Conservation (phyloP, 1,140 invertebrate genomes). For the Polypedilum vanderplanki region DNA sequence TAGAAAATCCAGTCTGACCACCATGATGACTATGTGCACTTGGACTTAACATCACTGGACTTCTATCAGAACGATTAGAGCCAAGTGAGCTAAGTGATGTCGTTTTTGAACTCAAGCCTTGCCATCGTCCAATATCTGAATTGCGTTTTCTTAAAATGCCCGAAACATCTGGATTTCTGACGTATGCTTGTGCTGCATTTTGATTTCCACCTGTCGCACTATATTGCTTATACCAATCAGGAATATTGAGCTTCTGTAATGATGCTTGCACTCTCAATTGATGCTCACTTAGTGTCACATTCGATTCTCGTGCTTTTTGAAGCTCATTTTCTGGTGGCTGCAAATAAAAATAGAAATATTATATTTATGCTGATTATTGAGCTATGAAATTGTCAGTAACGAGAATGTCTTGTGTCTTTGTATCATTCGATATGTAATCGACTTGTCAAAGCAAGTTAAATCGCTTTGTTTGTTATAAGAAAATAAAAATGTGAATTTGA, state of each 20-base stretch:
- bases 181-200: conserved; percentile 40
- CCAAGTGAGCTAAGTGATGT: conserved; percentile 65
- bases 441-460: too few species aligned
- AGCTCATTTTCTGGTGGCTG: conserved; percentile 90
- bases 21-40: conserved; percentile 44
- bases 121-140: conserved; percentile 63
- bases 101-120: conserved; percentile 67
- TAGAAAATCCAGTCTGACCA: conserved; percentile 35
- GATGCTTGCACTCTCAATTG: conserved; percentile 87
- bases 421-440: too few species aligned
- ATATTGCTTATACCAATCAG: conserved; percentile 67
- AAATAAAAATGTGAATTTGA: too few species aligned
- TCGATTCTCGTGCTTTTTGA: conserved; percentile 57
- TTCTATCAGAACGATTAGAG: conserved; percentile 42
- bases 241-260: conserved; percentile 84
- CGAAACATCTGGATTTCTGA: conserved; percentile 36
- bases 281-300: conserved; percentile 74
- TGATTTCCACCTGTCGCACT: conserved; percentile 41
- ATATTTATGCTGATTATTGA: not conserved
- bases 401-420: not conserved
- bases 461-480: too few species aligned
- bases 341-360: conserved; percentile 41
- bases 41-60: conserved; percentile 42
- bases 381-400: not conserved
- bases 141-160: conserved; percentile 52